Base-by-base conservation (phyloP, 2,113 vertebrate genomes). In the Nestor notabilis region DNA sequence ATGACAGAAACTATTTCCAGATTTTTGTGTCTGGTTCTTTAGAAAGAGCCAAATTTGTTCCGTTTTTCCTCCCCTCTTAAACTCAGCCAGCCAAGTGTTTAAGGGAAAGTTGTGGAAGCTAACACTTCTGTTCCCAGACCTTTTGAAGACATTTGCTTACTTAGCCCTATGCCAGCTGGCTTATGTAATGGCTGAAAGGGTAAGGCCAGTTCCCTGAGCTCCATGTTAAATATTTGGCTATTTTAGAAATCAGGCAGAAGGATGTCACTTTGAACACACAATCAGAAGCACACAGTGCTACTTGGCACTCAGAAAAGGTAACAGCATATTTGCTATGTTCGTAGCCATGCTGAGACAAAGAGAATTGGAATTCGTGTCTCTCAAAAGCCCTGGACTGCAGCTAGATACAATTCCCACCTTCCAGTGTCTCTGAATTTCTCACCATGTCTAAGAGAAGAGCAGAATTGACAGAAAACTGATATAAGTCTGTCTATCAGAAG, bases 401-500 rank as follows among this genome's bases (percentile, higher is more conserved):
- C 56, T 91, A 61, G 44, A 27, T 71, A 53, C 13, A 76, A 72
- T 93, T 92, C 49, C 56, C 25, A 37, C 74, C 49, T 92, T 91
- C 65, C 19, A 55, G 29, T 44, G 43, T 85, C 53, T 77, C 88
- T 89, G 80, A 82, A 76, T 82, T 75, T 93, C 55, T 93, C 33
- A 44, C 56, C 17, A 1, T 61, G 20, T 91, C 65, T 64, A 71
- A 84, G 86, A 79, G 78, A 85, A 79, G 44, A 81, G 66, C 47
- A 91, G 66, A 93, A 92, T 78, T 96, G 90, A 92, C 90, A 90
- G 81, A 74, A 94, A 95, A 94, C 84, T 27, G 4, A 72, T 95
- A 65, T 7, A 55, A 92, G 68, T 96, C 50, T 92, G 70, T 91
- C 74, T 95, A 77, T 91, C 69, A 82, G 69, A 91, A 66, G 64